Percentiles rank a stretch among this genome's conserved stretches.
Conservation (phyloP, 1,140 invertebrate species). For the Lordiphosa stackelbergi region DNA sequence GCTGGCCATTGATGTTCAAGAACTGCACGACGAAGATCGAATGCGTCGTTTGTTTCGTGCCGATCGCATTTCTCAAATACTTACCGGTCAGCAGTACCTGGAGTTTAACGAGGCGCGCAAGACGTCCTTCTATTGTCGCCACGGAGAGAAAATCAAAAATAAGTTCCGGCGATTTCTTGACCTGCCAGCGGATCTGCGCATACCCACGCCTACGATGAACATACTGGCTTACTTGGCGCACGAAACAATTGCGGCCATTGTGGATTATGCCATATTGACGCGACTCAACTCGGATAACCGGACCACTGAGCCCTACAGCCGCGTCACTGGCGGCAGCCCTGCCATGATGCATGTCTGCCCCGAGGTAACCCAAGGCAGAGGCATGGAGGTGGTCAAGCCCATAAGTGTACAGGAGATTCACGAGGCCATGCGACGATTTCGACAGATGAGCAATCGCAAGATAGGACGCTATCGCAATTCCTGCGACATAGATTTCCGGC, state of each 20-base stretch:
- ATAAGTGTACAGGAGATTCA: conserved; percentile 76
- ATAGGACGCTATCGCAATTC: conserved; percentile 71
- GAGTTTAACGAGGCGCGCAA: conserved; percentile 75
- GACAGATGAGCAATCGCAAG: conserved; percentile 65
- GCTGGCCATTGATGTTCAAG: conserved; percentile 60
- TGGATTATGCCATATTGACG: conserved; percentile 72
- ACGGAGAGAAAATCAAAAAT: conserved; percentile 75
- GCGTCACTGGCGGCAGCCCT: conserved; percentile 68
- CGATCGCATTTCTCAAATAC: conserved; percentile 73
- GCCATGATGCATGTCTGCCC: conserved; percentile 76
- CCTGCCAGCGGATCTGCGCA: conserved; percentile 61
- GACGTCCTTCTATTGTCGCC: conserved; percentile 72
- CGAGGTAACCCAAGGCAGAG: conserved; percentile 74
- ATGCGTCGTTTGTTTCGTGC: conserved; percentile 71
- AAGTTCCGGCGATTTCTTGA: conserved; percentile 71
- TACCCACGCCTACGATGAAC: conserved; percentile 71
- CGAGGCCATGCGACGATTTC: conserved; percentile 71
- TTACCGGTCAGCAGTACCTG: conserved; percentile 68
- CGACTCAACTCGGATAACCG: conserved; percentile 70
- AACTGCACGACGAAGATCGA: conserved; percentile 73
- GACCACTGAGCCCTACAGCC: conserved; percentile 65
- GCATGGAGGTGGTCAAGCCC: conserved; percentile 71
- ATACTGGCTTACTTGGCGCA: conserved; percentile 74
- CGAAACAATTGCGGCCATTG: conserved; percentile 74
- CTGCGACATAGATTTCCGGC: conserved; percentile 62